phyloP scores from a whole-genome alignment of 1,140 invertebrate species.

The Diploscapter pachys region DNA sequence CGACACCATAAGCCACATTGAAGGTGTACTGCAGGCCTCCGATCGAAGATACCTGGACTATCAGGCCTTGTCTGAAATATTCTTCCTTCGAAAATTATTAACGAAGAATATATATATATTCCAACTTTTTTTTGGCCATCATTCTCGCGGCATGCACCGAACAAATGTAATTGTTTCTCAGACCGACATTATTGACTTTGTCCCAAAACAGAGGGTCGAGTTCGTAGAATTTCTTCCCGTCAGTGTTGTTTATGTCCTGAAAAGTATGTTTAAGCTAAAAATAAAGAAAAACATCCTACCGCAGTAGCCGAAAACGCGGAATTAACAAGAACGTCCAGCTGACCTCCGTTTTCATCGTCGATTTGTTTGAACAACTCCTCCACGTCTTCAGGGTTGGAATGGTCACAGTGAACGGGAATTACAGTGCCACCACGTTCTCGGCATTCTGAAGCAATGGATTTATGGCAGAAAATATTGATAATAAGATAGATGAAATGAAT shows the following conservation, averaged over 20 bases:
- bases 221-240: conserved; percentile 61
- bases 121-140: conserved; percentile 59
- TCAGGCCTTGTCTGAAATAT: conserved; percentile 54
- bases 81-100: no score
- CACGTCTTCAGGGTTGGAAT: conserved; percentile 61
- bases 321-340: conserved; percentile 63
- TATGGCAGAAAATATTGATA: neutral
- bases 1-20: conserved; percentile 59
- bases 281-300: conserved; percentile 10
- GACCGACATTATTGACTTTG: conserved; percentile 62
- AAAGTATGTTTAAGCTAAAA: neutral
- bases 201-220: conserved; percentile 57
- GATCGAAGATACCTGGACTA: conserved; percentile 62
- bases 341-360: conserved; percentile 60
- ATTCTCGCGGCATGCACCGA: conserved; percentile 60
- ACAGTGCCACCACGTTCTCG: conserved; percentile 58
- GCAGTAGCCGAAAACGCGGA: conserved; percentile 62
- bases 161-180: conserved; percentile 62
- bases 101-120: no score
- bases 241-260: conserved; percentile 44
- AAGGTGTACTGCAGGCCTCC: conserved; percentile 62
- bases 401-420: conserved; percentile 61
- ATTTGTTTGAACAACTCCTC: conserved; percentile 61
- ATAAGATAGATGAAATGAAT: no score
- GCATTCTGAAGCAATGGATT: conserved; percentile 39